Percentiles rank a stretch among this genome's conserved stretches.
Evolutionary conservation across 2,888 invertebrate species (phyloP).

Genomic region (Apamea crenata): DNA sequence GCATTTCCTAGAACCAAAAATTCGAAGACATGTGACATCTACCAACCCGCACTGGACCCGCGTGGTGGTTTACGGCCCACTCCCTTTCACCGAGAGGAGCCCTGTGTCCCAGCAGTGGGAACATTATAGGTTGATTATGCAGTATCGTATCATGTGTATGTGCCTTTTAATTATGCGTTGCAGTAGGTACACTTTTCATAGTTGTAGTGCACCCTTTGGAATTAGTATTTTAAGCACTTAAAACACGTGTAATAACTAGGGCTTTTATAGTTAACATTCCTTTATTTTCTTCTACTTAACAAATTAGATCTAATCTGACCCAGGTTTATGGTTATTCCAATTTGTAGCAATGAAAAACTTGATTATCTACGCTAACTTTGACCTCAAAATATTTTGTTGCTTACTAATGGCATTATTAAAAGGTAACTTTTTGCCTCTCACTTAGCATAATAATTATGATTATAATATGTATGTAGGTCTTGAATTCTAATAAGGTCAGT

Average conservation of each 20-base stretch:
- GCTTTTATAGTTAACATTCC: not conserved
- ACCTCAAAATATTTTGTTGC: slow-evolving; percentile 4
- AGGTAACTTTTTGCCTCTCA: not conserved
- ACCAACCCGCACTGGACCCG: too few relatives aligned
- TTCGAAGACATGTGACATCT: too few relatives aligned
- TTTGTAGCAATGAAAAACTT: slow-evolving; percentile 26
- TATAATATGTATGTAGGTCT: not conserved
- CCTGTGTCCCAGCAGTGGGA: too few relatives aligned
- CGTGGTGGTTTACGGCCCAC: too few relatives aligned
- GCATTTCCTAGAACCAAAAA: too few relatives aligned
- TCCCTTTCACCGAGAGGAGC: too few relatives aligned
- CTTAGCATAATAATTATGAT: not conserved
- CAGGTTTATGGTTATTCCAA: slow-evolving; percentile 27
- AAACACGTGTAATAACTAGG: not conserved
- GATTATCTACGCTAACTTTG: not conserved
- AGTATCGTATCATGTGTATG: too few relatives aligned
- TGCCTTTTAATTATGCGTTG: not conserved
- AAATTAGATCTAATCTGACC: slow-evolving; percentile 38
- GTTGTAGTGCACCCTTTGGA: not conserved
- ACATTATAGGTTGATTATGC: too few relatives aligned
- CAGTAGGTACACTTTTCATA: not conserved
- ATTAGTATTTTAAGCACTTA: not conserved
- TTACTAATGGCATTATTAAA: slow-evolving; percentile 7
- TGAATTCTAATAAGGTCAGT: not conserved
- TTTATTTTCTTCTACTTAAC: slow-evolving; percentile 9